Conservation (phyloP, 2,888 invertebrate species). For the Hyalella azteca region DNA sequence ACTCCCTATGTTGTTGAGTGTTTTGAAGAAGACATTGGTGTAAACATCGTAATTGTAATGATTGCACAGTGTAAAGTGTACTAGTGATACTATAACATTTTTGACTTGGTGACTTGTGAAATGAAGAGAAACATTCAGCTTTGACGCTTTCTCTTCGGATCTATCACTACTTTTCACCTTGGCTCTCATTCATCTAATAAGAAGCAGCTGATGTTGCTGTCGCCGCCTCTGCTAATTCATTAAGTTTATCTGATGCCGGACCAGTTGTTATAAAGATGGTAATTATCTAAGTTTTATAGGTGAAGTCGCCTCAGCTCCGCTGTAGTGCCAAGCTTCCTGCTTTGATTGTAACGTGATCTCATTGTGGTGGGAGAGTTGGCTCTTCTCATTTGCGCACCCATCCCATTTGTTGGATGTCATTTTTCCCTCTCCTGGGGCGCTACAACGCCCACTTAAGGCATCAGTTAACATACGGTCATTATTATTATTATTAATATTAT, state of each 20-base stretch:
- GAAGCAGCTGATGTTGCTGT: not conserved
- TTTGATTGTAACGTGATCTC: slow-evolving; percentile 34
- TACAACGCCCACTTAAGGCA: slow-evolving; percentile 14
- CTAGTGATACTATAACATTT: slow-evolving; percentile 8
- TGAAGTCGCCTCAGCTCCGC: not conserved
- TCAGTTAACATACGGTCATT: slow-evolving; percentile 34
- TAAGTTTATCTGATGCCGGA: slow-evolving; percentile 27
- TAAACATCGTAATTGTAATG: slow-evolving; percentile 18
- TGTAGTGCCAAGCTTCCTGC: slow-evolving; percentile 14
- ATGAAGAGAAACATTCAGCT: not conserved
- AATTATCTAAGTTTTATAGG: slow-evolving; percentile 11
- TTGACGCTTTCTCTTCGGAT: not conserved
- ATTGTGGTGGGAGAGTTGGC: slow-evolving; percentile 5
- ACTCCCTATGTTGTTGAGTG: slow-evolving; percentile 8
- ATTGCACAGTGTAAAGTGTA: slow-evolving; percentile 33
- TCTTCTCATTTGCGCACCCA: not conserved
- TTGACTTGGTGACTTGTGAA: slow-evolving; percentile 11
- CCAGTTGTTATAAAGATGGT: slow-evolving; percentile 31
- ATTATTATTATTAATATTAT: slow-evolving; percentile 27
- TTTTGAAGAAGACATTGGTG: slow-evolving; percentile 6
- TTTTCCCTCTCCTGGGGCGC: not conserved
- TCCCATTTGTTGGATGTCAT: not conserved
- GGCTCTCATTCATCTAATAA: not conserved
- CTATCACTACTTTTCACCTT: not conserved
- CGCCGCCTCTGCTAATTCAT: not conserved